phyloP scores from a whole-genome alignment of 2,113 vertebrate species.

The Phalacrocorax carbo region DNA sequence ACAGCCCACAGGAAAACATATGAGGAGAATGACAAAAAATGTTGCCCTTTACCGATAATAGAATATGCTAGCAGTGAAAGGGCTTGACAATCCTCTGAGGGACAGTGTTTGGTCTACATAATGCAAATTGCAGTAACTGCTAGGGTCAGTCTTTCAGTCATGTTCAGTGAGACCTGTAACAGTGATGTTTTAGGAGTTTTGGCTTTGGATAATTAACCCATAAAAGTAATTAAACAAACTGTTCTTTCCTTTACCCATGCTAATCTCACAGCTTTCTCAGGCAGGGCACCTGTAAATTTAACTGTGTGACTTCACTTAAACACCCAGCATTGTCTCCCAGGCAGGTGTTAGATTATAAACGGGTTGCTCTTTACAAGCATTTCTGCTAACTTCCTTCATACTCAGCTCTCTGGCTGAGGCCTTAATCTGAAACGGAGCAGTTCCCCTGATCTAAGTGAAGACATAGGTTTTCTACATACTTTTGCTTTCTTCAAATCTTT shows the following conservation, averaged over 20 bases:
- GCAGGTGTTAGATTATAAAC: neutral
- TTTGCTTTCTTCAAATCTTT: neutral
- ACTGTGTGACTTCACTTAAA: neutral
- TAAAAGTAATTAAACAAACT: neutral
- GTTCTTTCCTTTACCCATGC: neutral
- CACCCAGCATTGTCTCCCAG: neutral
- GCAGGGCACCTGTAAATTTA: neutral
- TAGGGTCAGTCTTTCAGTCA: neutral
- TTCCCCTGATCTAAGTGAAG: neutral
- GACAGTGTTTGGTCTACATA: neutral
- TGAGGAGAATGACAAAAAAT: neutral
- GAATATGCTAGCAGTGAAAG: neutral
- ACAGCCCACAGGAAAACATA: neutral
- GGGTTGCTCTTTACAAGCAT: neutral
- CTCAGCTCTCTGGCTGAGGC: neutral
- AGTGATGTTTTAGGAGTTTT: neutral
- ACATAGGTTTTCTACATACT: neutral
- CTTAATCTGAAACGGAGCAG: neutral
- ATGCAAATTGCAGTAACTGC: neutral
- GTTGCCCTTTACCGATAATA: neutral
- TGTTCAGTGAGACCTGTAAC: neutral
- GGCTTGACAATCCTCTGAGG: neutral
- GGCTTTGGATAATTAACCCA: neutral
- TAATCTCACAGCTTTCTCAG: neutral
- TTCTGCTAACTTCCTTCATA: neutral